These are phyloP conservation scores for Oxyscelio sp. DNA, from an alignment of 2,888 invertebrate genomes.

Conservation along the genomic window DNA sequence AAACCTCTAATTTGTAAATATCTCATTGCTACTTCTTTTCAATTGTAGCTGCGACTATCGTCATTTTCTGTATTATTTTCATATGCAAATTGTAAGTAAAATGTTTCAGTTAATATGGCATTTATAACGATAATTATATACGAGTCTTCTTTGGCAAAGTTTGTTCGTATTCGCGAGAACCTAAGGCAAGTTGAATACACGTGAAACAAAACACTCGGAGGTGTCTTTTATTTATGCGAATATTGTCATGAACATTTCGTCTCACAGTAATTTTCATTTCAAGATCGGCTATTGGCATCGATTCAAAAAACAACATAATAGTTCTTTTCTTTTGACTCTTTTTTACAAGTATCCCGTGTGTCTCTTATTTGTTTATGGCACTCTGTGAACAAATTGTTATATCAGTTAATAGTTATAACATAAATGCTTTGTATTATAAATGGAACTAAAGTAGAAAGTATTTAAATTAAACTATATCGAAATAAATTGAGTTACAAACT, in stretches of 20 bases:
- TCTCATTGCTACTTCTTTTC: slow-evolving; percentile 13
- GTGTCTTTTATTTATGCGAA: slow-evolving; percentile 72
- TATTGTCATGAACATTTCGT: slow-evolving; percentile 78
- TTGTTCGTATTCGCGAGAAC: slow-evolving; percentile 33
- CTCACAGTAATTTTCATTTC: slow-evolving; percentile 5
- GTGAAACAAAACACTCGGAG: slow-evolving; percentile 45
- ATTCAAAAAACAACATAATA: slow-evolving; percentile 41
- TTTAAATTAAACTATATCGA: too few species aligned
- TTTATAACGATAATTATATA: slow-evolving; percentile 22
- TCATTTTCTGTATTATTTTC: slow-evolving; percentile 4
- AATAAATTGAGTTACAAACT: too few species aligned
- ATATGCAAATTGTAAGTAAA: slow-evolving; percentile 29
- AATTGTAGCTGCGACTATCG: slow-evolving; percentile 3
- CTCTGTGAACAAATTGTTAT: slow-evolving; percentile 24
- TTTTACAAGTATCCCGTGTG: slow-evolving; percentile 47
- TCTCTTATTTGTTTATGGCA: slow-evolving; percentile 21
- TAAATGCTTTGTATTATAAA: not conserved
- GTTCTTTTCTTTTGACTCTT: too few species aligned
- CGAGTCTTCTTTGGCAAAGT: slow-evolving; percentile 21
- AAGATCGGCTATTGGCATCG: slow-evolving; percentile 20
- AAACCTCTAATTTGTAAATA: slow-evolving; percentile 26
- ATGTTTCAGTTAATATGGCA: slow-evolving; percentile 9
- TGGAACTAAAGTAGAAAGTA: too few species aligned
- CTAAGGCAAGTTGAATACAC: slow-evolving; percentile 55
- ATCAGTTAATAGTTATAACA: not conserved